Percentiles rank a stretch among this genome's conserved stretches.
Evolutionary conservation across 2,113 vertebrate species (phyloP).

Genomic region (Elanoides forficatus): DNA sequence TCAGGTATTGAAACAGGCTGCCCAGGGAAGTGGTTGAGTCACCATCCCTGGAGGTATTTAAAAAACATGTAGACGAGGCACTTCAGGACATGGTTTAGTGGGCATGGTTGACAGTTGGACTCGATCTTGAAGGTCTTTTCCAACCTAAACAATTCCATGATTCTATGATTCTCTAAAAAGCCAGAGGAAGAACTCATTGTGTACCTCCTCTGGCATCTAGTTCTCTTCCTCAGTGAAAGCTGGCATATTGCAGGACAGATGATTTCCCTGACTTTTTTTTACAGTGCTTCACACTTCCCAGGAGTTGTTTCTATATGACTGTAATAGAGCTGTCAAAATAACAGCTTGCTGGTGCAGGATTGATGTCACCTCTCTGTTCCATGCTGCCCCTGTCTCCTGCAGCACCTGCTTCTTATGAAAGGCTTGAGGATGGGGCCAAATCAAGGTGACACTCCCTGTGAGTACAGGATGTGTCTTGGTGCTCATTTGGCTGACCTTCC

Average conservation of each 20-base stretch:
- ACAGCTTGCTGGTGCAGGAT: conserved; percentile 25
- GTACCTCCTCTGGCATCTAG: background rate
- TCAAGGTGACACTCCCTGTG: background rate
- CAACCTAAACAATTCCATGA: too few species aligned
- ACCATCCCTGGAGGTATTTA: too few species aligned
- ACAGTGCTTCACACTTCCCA: conserved; percentile 51
- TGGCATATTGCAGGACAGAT: conserved; percentile 53
- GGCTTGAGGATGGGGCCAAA: background rate
- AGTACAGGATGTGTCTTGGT: background rate
- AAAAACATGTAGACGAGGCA: too few species aligned
- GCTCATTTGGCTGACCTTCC: background rate
- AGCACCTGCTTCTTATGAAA: background rate
- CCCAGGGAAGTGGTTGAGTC: too few species aligned
- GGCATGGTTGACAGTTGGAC: too few species aligned
- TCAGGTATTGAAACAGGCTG: too few species aligned
- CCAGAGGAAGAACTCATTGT: background rate
- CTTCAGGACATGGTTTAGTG: too few species aligned
- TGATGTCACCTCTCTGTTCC: background rate
- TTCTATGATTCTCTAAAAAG: background rate
- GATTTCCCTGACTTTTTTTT: background rate
- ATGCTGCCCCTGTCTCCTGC: background rate
- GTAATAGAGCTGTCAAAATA: conserved; percentile 66
- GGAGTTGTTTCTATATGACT: conserved; percentile 36
- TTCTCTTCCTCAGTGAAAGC: background rate
- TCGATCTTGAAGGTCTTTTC: too few species aligned